Percentiles rank a stretch among this genome's conserved stretches.
Evolutionary conservation across 2,113 vertebrate species (phyloP).

Genomic region (Anhinga anhinga): DNA sequence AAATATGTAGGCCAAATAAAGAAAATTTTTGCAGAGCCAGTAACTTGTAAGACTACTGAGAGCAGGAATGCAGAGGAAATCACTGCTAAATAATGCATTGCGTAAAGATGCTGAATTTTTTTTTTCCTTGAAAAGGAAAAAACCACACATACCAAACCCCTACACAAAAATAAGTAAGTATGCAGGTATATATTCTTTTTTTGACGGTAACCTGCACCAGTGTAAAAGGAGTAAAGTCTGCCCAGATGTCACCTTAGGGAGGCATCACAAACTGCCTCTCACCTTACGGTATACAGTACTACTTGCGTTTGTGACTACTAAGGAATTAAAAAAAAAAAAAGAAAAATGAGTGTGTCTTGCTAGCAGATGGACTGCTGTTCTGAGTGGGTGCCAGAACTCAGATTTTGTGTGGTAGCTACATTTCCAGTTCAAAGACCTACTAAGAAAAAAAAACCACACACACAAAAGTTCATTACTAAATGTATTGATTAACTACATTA

Average conservation of each 20-base stretch:
- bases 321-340: background rate
- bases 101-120: background rate
- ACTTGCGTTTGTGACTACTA: conserved; percentile 64
- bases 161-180: background rate
- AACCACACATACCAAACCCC: background rate
- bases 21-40: background rate
- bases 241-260: conserved; percentile 32
- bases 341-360: conserved; percentile 30
- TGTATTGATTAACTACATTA: background rate
- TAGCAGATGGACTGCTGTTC: conserved; percentile 70
- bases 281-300: conserved; percentile 47
- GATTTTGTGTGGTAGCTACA: conserved; percentile 47
- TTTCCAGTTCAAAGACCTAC: conserved; percentile 47
- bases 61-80: background rate
- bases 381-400: conserved; percentile 42
- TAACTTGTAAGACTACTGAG: background rate
- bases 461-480: background rate
- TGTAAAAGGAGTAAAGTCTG: background rate
- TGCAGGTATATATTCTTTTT: background rate
- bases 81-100: background rate
- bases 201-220: background rate
- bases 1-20: background rate
- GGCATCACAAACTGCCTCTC: conserved; percentile 46
- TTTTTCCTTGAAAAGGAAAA: background rate
- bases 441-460: background rate